phyloP scores from a whole-genome alignment of 2,888 invertebrate species.

The Nasonia oneida region DNA sequence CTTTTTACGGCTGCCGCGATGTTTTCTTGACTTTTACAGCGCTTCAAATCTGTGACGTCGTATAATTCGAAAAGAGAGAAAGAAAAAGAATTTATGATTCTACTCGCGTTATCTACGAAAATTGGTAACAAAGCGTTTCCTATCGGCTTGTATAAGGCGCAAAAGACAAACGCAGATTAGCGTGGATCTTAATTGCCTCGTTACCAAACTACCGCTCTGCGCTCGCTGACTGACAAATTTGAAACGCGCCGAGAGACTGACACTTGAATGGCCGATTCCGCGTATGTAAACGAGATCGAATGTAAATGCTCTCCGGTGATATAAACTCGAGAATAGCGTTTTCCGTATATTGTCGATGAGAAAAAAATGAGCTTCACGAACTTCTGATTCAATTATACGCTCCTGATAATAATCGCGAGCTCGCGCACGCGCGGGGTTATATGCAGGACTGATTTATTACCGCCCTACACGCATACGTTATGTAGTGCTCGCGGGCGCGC shows the following conservation, averaged over 20 bases:
- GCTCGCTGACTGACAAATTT: not conserved
- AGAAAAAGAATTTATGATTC: no score
- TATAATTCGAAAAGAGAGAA: not conserved
- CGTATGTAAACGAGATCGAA: not conserved
- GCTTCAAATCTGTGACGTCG: not conserved
- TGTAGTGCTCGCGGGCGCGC: not conserved
- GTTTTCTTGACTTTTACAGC: conserved; percentile 9
- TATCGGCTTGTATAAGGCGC: no score
- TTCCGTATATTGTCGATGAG: not conserved
- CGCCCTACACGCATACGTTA: conserved; percentile 16
- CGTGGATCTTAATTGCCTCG: not conserved
- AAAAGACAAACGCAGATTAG: not conserved
- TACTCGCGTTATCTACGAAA: no score
- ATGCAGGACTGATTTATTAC: not conserved
- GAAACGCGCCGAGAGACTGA: not conserved
- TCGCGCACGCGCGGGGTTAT: not conserved
- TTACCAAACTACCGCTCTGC: not conserved
- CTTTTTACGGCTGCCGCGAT: not conserved
- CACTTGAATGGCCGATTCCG: conserved; percentile 15
- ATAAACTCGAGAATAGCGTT: not conserved
- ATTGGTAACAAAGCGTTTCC: no score
- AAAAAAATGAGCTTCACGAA: not conserved
- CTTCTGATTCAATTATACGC: conserved; percentile 15
- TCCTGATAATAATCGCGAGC: conserved; percentile 3
- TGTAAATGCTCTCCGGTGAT: not conserved